phyloP scores from a whole-genome alignment of 2,797 vertebrate genomes.

The Anguilla marmorata region DNA sequence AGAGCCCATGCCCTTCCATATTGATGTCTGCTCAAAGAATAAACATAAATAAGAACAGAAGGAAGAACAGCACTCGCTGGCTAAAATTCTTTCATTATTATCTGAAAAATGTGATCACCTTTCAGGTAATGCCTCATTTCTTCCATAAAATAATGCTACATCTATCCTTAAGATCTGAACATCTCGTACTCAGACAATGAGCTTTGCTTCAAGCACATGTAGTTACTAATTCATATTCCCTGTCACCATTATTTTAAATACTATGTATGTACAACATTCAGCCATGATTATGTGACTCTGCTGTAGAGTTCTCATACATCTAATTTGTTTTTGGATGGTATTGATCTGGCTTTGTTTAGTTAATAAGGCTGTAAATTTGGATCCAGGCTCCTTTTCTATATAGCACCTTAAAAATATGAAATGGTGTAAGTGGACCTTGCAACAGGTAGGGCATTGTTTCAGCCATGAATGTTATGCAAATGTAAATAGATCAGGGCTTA shows the following conservation, averaged over 20 bases:
- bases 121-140: too few species aligned
- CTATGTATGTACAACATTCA: not conserved
- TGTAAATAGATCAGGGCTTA: too few species aligned
- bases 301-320: not conserved
- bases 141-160: too few species aligned
- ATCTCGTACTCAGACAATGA: too few species aligned
- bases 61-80: not conserved
- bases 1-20: not conserved
- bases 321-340: not conserved
- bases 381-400: not conserved
- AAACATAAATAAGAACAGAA: not conserved
- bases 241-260: not conserved
- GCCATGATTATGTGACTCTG: not conserved
- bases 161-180: too few species aligned
- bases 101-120: not conserved
- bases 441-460: not conserved
- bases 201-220: too few species aligned
- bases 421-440: not conserved
- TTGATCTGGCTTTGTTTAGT: not conserved
- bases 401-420: not conserved
- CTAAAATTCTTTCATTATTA: not conserved
- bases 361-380: not conserved
- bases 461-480: too few species aligned
- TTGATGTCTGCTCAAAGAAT: not conserved
- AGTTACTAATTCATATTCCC: not conserved